Conservation (phyloP, 2,113 vertebrate genomes). For the Mystacornis crossleyi region DNA sequence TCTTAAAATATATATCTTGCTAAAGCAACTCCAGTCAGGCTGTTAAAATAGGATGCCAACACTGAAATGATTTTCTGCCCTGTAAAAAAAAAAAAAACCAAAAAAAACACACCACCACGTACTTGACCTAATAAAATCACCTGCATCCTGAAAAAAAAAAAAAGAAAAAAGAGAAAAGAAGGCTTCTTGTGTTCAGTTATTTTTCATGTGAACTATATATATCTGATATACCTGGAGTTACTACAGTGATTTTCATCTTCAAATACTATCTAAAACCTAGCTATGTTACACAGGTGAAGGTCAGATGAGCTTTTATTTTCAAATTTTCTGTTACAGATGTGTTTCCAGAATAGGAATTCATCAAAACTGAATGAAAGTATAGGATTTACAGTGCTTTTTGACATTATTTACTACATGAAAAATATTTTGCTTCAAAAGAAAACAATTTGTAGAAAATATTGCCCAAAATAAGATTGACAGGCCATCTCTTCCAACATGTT, state of each 20-base stretch:
- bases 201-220: slow-evolving; percentile 38
- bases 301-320: neutral
- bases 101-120: neutral
- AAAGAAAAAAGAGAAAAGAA: neutral
- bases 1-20: slow-evolving; percentile 10
- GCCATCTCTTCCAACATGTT: neutral
- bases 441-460: neutral
- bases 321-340: neutral
- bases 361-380: neutral
- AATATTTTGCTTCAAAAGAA: neutral
- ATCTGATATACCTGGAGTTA: neutral
- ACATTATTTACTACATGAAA: neutral
- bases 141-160: neutral
- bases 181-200: neutral
- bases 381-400: neutral
- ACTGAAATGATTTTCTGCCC: slow-evolving; percentile 5
- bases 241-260: slow-evolving; percentile 26
- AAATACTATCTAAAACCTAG: neutral
- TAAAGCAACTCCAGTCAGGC: neutral
- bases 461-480: neutral
- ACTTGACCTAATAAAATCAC: slow-evolving; percentile 27
- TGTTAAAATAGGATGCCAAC: slow-evolving; percentile 35
- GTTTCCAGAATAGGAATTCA: neutral
- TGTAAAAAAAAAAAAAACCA: neutral
- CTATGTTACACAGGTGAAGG: neutral